Conservation (phyloP, 2,113 vertebrate species). For the Lates calcarifer region DNA sequence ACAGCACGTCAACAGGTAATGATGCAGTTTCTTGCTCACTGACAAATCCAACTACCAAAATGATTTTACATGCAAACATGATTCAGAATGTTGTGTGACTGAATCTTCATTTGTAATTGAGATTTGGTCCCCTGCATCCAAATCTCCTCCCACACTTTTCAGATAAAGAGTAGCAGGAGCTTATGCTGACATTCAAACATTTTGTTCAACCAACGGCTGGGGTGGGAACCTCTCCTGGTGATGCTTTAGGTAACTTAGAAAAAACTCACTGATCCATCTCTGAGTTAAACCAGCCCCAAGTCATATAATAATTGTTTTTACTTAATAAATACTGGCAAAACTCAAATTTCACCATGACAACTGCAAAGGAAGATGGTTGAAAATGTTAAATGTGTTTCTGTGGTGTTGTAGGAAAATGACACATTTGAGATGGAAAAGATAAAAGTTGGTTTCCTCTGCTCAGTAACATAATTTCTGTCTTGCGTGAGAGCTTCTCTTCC, state of each 20-base stretch:
- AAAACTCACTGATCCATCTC: background rate
- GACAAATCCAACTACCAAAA: background rate
- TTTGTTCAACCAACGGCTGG: background rate
- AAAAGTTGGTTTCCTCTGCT: background rate
- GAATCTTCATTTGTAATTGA: background rate
- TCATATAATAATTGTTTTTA: background rate
- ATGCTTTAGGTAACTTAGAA: background rate
- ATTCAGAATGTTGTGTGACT: background rate
- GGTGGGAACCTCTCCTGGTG: background rate
- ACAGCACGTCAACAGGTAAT: conserved; percentile 8
- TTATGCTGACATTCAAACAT: conserved; percentile 7
- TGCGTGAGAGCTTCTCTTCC: background rate
- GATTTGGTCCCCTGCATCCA: background rate
- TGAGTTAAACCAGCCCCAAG: background rate
- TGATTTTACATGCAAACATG: background rate
- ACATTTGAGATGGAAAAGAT: background rate
- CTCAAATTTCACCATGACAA: background rate
- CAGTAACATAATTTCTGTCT: background rate
- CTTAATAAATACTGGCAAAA: background rate
- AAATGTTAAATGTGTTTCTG: background rate
- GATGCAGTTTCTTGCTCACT: background rate
- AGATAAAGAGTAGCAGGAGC: background rate
- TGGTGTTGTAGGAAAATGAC: background rate
- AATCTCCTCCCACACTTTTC: background rate
- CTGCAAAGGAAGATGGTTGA: background rate